Conservation (phyloP, 2,888 invertebrate species). For the Smittia aterrima region DNA sequence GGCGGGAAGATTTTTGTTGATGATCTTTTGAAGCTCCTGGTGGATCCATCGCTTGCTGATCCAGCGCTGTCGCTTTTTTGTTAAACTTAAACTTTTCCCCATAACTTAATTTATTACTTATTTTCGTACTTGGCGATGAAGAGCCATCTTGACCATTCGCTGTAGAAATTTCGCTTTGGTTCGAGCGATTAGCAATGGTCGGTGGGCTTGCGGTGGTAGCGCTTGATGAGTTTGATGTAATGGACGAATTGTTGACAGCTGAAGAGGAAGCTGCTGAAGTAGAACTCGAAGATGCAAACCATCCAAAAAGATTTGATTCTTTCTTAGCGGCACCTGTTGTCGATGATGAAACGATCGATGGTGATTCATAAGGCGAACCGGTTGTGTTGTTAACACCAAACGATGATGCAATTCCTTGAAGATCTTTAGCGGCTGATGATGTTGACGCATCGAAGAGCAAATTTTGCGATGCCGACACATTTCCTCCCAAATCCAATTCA, state of each 20-base stretch:
- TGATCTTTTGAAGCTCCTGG: conserved; percentile 43
- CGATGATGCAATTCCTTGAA: not conserved
- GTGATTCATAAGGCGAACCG: conserved; percentile 8
- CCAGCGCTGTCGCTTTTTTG: conserved; percentile 46
- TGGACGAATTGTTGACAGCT: not conserved
- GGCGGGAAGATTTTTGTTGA: conserved; percentile 73
- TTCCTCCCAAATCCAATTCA: conserved; percentile 17
- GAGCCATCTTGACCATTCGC: conserved; percentile 11
- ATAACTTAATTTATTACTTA: conserved; percentile 41
- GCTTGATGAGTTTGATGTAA: not conserved
- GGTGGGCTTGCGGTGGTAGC: conserved; percentile 3
- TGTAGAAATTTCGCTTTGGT: not conserved
- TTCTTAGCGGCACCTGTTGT: conserved; percentile 28
- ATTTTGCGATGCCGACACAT: conserved; percentile 19
- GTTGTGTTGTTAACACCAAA: not conserved
- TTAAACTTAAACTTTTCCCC: conserved; percentile 40
- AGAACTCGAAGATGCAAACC: conserved; percentile 28
- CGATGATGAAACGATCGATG: conserved; percentile 10
- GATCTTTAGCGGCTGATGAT: conserved; percentile 22
- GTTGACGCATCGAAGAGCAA: conserved; percentile 22
- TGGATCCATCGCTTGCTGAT: conserved; percentile 43
- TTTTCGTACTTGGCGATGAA: conserved; percentile 39
- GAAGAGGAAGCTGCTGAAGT: conserved; percentile 19
- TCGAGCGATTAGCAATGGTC: conserved; percentile 1
- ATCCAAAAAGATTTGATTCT: conserved; percentile 32